Evolutionary conservation across 2,113 vertebrate genomes (phyloP), one percentile per base, ranked within the genome.

Genomic region (Ploceus nigricollis): DNA sequence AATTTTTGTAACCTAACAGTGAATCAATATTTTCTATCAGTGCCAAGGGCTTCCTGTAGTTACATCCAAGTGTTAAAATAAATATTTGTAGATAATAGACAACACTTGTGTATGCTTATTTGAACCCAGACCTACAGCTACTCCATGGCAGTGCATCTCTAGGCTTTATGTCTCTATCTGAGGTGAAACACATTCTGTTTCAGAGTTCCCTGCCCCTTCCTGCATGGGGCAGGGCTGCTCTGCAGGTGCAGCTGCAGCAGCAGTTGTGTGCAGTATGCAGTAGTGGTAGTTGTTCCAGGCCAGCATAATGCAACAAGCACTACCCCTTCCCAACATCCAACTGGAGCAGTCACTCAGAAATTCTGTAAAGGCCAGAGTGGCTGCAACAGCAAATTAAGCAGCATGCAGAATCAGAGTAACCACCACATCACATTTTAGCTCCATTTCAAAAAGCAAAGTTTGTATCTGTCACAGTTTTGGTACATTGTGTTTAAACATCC

Each of bases 1-100:
- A 98, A 99, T 99, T 99, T 98, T 99, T 99, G 99, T 99, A 98
- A 98, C 97, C 97, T 98, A 98, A 98, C 98, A 98, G 98, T 98
- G 98, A 99, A 99, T 98, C 98, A 98, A 98, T 98, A 99, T 99
- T 99, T 99, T 98, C 97, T 98, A 98, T 98, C 97, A 98, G 98
- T 98, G 98, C 98, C 98, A 99, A 99, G 98, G 98, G 98, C 98
- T 99, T 99, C 98, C 97, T 97, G 96, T 98, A 97, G 98, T 98
- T 98, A 98, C 98, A 98, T 98, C 98, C 97, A 97, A 98, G 98
- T 99, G 98, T 98, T 98, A 98, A 97, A 98, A 98, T 98, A 98
- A 98, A 98, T 98, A 98, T 98, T 98, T 98, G 97, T 98, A 98
- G 98, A 98, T 98, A 98, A 98, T 98, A 98, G 96, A 95, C 95